phyloP scores from a whole-genome alignment of 2,888 invertebrate genomes.

The Lepidochrysops patricia region DNA sequence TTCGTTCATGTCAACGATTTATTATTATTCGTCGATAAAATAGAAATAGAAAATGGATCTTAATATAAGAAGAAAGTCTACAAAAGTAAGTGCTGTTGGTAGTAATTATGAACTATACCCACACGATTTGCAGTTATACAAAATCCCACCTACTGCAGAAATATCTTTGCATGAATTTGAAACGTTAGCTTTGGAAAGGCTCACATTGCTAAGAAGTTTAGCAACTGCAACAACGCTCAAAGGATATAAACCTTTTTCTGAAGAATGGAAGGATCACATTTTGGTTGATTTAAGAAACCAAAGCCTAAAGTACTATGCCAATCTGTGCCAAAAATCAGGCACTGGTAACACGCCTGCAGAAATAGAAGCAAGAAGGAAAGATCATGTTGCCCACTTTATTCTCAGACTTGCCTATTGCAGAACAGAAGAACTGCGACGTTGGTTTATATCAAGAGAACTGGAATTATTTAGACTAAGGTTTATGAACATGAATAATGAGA shows the following conservation, averaged over 20 bases:
- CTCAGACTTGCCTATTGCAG: conserved; percentile 92
- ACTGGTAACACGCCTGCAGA: conserved; percentile 75
- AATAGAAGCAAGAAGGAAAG: conserved; percentile 80
- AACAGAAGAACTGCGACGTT: conserved; percentile 86
- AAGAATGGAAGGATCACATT: conserved; percentile 80
- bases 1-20: neutral
- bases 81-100: conserved; percentile 43
- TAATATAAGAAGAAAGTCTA: conserved; percentile 59
- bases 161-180: conserved; percentile 90
- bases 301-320: conserved; percentile 78
- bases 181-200: conserved; percentile 87
- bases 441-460: conserved; percentile 92
- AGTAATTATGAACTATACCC: conserved; percentile 76
- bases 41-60: conserved; percentile 49
- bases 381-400: conserved; percentile 95
- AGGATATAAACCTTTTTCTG: conserved; percentile 75
- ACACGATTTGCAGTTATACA: conserved; percentile 87
- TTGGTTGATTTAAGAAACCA: conserved; percentile 78
- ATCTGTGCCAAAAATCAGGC: conserved; percentile 74
- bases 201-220: conserved; percentile 84
- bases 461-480: conserved; percentile 92
- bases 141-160: conserved; percentile 80
- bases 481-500: conserved; percentile 75
- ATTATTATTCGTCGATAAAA: neutral
- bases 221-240: conserved; percentile 81